Evolutionary conservation across 2,888 invertebrate genomes (phyloP).

Genomic region (Lithosia quadra): DNA sequence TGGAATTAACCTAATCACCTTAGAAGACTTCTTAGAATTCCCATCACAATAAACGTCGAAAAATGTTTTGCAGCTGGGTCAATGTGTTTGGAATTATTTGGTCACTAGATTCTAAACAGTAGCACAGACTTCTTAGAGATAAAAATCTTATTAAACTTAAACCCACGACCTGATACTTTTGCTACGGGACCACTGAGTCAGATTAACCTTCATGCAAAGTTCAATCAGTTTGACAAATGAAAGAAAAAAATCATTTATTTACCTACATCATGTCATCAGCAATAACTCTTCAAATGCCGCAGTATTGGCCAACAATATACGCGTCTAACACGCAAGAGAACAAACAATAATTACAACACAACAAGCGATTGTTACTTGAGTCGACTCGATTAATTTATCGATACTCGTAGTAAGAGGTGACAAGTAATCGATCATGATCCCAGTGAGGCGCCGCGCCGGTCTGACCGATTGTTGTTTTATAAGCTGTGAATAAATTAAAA

Average conservation of each 20-base stretch:
- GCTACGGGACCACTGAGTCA: neutral
- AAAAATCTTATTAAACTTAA: neutral
- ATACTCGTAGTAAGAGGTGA: slow-evolving; percentile 70
- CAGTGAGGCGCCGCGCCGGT: slow-evolving; percentile 75
- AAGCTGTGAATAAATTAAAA: slow-evolving; percentile 78
- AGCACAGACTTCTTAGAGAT: no score
- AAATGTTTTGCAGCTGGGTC: no score
- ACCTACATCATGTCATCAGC: slow-evolving; percentile 22
- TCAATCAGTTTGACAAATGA: slow-evolving; percentile 12
- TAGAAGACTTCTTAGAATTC: neutral
- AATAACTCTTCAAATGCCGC: slow-evolving; percentile 39
- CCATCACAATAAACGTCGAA: neutral
- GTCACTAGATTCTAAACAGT: no score
- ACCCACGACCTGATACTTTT: neutral
- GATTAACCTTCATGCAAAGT: neutral
- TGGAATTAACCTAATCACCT: neutral
- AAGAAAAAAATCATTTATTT: slow-evolving; percentile 7
- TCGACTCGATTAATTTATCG: slow-evolving; percentile 77
- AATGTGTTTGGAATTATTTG: no score
- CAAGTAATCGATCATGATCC: slow-evolving; percentile 77
- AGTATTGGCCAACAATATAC: slow-evolving; percentile 44
- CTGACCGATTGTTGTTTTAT: slow-evolving; percentile 78
- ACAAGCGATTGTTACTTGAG: slow-evolving; percentile 54
- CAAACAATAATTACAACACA: slow-evolving; percentile 52
- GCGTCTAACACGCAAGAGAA: slow-evolving; percentile 40